Percentiles rank a stretch among this genome's conserved stretches.
phyloP scores from a whole-genome alignment of 2,797 vertebrate species.

The Myripristis jacobus region DNA sequence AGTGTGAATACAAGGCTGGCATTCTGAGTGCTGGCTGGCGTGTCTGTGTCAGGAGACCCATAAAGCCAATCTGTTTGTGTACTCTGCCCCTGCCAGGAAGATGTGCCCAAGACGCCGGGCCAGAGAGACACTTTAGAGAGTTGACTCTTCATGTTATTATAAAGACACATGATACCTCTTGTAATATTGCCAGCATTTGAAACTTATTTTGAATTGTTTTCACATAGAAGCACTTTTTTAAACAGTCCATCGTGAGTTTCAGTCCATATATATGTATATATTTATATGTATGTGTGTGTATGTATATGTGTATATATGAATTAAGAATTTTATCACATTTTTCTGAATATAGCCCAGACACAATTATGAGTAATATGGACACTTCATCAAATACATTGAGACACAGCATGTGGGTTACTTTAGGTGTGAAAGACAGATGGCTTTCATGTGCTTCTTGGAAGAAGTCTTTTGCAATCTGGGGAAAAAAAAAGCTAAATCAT shows the following conservation, averaged over 20 bases:
- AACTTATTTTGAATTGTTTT: background rate
- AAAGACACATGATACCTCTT: slow-evolving; percentile 1
- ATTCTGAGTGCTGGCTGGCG: slow-evolving; percentile 55
- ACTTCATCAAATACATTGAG: slow-evolving; percentile 30
- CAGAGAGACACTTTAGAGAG: slow-evolving; percentile 12
- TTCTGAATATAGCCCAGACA: background rate
- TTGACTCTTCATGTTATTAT: background rate
- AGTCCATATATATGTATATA: too few species aligned
- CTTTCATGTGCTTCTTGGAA: slow-evolving; percentile 55
- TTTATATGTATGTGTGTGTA: too few species aligned
- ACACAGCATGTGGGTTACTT: slow-evolving; percentile 42
- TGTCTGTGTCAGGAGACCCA: slow-evolving; percentile 61
- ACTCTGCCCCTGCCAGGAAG: slow-evolving; percentile 48
- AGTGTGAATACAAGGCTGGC: slow-evolving; percentile 62
- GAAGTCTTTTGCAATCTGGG: slow-evolving; percentile 43
- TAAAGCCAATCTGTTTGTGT: slow-evolving; percentile 60
- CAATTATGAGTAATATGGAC: slow-evolving; percentile 28
- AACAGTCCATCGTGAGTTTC: background rate
- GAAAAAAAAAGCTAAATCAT: slow-evolving; percentile 33
- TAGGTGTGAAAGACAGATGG: slow-evolving; percentile 72
- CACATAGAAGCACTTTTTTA: background rate
- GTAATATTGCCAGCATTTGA: background rate
- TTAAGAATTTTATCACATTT: background rate
- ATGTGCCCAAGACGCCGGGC: slow-evolving; percentile 33
- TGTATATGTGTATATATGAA: too few species aligned